Conservation (phyloP, 2,797 vertebrate species). For the Okamejei kenojei region DNA sequence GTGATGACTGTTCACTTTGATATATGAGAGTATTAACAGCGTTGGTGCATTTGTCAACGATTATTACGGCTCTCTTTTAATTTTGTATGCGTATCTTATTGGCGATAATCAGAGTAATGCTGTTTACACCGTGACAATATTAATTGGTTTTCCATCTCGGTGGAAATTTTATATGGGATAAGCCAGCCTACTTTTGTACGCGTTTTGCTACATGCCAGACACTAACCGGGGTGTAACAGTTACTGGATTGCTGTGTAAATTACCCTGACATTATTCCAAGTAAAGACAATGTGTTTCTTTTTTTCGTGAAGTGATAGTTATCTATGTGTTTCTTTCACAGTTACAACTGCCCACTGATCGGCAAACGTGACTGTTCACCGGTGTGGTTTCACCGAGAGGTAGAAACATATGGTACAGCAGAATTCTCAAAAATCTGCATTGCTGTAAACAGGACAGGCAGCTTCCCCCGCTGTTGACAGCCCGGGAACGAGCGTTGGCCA, state of each 20-base stretch:
- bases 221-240: not conserved
- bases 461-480: not conserved
- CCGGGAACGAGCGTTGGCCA: constrained; percentile 40
- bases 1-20: constrained; percentile 6
- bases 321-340: not conserved
- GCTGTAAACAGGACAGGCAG: constrained; percentile 29
- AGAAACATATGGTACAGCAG: constrained; percentile 1
- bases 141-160: not conserved
- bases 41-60: not conserved
- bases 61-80: not conserved
- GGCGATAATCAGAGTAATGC: not conserved
- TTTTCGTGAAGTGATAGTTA: not conserved
- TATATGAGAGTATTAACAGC: not conserved
- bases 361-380: not conserved
- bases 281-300: not conserved
- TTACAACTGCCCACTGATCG: not conserved
- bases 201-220: not conserved
- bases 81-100: not conserved
- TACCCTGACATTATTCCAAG: not conserved
- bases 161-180: not conserved
- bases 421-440: constrained; percentile 23
- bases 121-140: not conserved
- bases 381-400: not conserved
- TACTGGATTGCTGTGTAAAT: not conserved
- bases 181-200: not conserved